Evolutionary conservation across 2,797 vertebrate species (phyloP).

Genomic region (Myiotriccus ornatus): DNA sequence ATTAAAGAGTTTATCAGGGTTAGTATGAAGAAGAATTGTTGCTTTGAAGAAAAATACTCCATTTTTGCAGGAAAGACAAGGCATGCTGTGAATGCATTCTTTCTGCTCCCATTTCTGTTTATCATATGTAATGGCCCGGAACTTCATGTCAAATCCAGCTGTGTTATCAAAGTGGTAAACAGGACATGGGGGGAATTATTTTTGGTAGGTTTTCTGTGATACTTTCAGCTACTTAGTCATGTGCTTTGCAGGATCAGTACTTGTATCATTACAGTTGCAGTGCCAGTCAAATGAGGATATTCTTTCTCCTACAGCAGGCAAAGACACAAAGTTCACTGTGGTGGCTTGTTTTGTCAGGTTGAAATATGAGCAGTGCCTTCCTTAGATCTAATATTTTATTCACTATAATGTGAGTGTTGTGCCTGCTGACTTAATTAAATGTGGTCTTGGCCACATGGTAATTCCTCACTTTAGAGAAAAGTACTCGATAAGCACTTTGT

Average conservation of each 20-base stretch:
- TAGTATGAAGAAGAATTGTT: background rate
- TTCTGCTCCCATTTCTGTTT: background rate
- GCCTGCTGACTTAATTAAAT: background rate
- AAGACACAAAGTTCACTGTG: background rate
- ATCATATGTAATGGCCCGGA: background rate
- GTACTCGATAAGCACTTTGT: background rate
- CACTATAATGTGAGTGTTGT: background rate
- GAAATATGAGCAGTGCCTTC: background rate
- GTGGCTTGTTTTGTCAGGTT: background rate
- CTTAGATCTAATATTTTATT: background rate
- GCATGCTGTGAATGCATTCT: background rate
- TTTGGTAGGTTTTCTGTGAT: background rate
- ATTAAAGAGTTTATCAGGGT: background rate
- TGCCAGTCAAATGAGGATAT: background rate
- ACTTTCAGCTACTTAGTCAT: background rate
- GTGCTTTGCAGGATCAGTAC: background rate
- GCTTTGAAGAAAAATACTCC: background rate
- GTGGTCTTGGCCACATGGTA: background rate
- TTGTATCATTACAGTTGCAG: background rate
- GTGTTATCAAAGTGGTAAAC: background rate
- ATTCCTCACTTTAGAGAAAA: background rate
- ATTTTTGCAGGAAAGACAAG: background rate
- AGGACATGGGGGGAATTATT: background rate
- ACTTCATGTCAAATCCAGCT: background rate
- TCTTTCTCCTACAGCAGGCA: background rate